A percentile compares a stretch with the other conserved stretches of the same genome.
Evolutionary conservation across 2,113 vertebrate genomes (phyloP).

Genomic region (Eidolon helvum): DNA sequence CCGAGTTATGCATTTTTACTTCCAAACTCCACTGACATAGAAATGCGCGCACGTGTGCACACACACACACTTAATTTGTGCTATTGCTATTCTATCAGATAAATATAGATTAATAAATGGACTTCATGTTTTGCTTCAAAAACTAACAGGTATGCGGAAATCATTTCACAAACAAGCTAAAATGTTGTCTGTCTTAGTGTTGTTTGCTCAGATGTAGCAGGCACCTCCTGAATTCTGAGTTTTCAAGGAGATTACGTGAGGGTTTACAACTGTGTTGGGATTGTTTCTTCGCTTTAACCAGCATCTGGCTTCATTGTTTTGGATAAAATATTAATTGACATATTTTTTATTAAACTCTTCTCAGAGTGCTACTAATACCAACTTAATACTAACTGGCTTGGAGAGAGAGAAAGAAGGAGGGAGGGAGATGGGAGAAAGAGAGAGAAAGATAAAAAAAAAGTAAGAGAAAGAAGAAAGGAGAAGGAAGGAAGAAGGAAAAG

Average conservation of each 20-base stretch:
- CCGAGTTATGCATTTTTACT: background rate
- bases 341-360: background rate
- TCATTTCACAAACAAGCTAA: background rate
- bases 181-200: background rate
- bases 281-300: background rate
- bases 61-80: background rate
- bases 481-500: fast-evolving
- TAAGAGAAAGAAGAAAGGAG: too few relatives aligned
- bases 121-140: background rate
- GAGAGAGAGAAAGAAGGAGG: background rate
- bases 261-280: background rate
- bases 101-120: constrained; percentile 18
- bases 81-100: background rate
- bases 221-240: background rate
- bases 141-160: constrained; percentile 6
- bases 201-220: fast-evolving
- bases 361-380: background rate
- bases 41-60: too few relatives aligned
- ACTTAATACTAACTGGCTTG: background rate
- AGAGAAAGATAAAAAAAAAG: fast-evolving
- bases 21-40: background rate
- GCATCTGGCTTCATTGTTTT: background rate
- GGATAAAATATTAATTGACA: background rate
- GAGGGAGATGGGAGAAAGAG: fast-evolving
- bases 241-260: background rate